Conservation (phyloP, 1,140 invertebrate genomes). For the Idris sp. region DNA sequence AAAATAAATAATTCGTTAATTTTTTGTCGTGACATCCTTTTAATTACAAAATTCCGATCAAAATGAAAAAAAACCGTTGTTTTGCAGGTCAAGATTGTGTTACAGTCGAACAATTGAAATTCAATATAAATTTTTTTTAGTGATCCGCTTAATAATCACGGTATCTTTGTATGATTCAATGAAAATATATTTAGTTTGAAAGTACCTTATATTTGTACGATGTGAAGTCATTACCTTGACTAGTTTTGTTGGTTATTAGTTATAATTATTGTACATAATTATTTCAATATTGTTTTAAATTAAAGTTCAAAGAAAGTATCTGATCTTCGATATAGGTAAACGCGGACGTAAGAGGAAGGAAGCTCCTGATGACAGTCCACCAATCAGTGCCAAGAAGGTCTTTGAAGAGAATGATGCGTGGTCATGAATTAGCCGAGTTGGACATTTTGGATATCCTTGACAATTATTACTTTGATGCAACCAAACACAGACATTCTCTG, state of each 20-base stretch:
- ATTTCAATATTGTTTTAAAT: constrained; percentile 24
- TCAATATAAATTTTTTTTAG: neutral
- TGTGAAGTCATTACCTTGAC: constrained; percentile 17
- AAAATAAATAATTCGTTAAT: too few relatives aligned
- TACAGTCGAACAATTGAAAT: neutral
- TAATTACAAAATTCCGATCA: too few relatives aligned
- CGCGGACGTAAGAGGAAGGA: constrained; percentile 69
- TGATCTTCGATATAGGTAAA: constrained; percentile 71
- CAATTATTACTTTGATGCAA: too few relatives aligned
- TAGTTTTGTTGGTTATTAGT: neutral
- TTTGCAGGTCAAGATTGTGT: too few relatives aligned
- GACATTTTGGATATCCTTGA: constrained; percentile 6
- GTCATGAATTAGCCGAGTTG: constrained; percentile 47
- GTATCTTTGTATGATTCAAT: constrained; percentile 23
- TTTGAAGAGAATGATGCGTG: constrained; percentile 67
- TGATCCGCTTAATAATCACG: neutral
- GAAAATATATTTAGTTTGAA: constrained; percentile 37
- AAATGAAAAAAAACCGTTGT: too few relatives aligned
- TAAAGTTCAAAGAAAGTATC: constrained; percentile 48
- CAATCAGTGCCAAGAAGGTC: constrained; percentile 55
- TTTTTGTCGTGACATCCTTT: too few relatives aligned
- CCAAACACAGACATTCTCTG: neutral
- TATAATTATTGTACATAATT: neutral
- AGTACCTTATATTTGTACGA: constrained; percentile 15
- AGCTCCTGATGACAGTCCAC: constrained; percentile 21